Evolutionary conservation across 2,113 vertebrate species (phyloP).

Genomic region (Brienomyrus brachyistius): DNA sequence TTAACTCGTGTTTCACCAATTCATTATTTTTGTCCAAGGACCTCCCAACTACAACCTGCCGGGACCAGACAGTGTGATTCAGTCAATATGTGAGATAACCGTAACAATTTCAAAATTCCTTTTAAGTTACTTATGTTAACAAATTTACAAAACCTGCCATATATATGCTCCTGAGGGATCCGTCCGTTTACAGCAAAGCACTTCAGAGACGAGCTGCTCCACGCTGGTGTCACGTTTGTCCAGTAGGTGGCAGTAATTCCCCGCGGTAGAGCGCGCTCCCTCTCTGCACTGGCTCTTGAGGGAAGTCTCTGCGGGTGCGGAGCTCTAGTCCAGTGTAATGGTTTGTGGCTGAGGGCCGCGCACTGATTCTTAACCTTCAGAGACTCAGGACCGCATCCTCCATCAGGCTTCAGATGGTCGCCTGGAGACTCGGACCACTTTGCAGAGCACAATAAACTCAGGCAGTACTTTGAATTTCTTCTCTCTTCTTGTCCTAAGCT

Average conservation of each 20-base stretch:
- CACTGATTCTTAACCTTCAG: not conserved
- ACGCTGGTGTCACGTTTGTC: conserved; percentile 4
- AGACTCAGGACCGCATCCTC: not conserved
- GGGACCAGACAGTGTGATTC: not conserved
- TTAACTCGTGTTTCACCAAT: not conserved
- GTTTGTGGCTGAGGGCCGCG: not conserved
- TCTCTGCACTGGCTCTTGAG: not conserved
- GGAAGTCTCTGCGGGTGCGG: not conserved
- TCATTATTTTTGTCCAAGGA: not conserved
- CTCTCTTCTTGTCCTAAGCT: not conserved
- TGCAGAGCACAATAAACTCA: not conserved
- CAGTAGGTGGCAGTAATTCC: conserved; percentile 32
- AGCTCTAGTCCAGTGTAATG: not conserved
- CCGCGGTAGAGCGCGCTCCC: not conserved
- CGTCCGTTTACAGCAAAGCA: conserved; percentile 9
- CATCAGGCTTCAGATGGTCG: not conserved
- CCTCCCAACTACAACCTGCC: not conserved
- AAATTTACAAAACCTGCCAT: not conserved
- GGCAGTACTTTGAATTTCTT: not conserved
- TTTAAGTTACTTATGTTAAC: not conserved
- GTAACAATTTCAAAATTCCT: not conserved
- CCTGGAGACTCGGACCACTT: not conserved
- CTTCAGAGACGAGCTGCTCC: not conserved
- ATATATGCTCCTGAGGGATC: not conserved
- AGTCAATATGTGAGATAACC: not conserved